Conservation (phyloP, 2,113 vertebrate species). For the Heteronetta atricapilla region DNA sequence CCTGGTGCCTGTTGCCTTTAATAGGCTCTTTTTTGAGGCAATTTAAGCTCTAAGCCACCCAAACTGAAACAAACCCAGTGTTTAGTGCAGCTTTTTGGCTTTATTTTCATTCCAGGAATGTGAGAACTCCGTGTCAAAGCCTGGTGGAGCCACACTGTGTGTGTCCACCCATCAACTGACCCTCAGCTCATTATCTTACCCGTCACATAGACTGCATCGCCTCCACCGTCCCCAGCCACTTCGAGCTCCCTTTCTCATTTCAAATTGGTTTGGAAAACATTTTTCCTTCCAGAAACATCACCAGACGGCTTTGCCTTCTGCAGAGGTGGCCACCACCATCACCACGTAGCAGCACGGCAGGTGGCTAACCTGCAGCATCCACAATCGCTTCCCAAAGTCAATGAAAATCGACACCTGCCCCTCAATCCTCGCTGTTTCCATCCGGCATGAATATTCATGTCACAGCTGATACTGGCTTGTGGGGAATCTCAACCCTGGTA, state of each 20-base stretch:
- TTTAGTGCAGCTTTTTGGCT: neutral
- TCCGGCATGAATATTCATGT: neutral
- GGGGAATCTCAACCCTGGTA: neutral
- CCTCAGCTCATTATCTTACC: no score
- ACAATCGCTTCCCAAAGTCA: neutral
- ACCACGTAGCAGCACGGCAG: accelerated
- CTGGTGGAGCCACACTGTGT: no score
- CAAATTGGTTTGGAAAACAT: neutral
- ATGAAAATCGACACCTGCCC: neutral
- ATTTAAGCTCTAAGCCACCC: neutral
- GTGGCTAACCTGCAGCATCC: accelerated
- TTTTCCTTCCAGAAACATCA: neutral
- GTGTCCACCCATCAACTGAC: no score
- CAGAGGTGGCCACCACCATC: accelerated
- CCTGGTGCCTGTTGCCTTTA: neutral
- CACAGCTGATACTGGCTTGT: neutral
- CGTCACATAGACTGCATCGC: no score
- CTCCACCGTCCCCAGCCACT: neutral
- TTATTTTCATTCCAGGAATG: no score
- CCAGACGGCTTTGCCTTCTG: accelerated
- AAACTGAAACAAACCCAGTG: neutral
- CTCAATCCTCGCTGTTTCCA: neutral
- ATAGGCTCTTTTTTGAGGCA: no score
- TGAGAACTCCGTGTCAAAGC: no score
- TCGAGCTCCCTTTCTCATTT: neutral